phyloP scores from a whole-genome alignment of 2,888 invertebrate species.

The Hetaerina titia region DNA sequence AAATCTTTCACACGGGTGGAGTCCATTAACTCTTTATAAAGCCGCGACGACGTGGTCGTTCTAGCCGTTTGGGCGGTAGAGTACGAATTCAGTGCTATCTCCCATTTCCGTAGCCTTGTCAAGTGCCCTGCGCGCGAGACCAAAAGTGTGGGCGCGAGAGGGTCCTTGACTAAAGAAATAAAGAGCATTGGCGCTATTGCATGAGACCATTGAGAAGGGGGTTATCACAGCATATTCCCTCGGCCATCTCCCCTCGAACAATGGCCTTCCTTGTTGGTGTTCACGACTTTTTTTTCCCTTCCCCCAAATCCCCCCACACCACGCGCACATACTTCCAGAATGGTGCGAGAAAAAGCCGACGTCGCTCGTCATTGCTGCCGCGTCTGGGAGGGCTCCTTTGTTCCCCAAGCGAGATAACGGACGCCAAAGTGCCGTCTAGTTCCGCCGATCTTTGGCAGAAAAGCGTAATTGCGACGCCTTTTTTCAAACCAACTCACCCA shows the following conservation, averaged over 20 bases:
- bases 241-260: conserved; percentile 18
- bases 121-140: conserved; percentile 17
- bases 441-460: not conserved
- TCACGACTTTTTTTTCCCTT: conserved; percentile 5
- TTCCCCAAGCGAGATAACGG: conserved; percentile 34
- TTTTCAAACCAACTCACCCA: not conserved
- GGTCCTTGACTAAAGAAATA: conserved; percentile 34
- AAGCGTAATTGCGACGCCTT: not conserved
- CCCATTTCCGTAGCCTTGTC: conserved; percentile 47
- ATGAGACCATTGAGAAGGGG: conserved; percentile 34
- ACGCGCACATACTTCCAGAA: not conserved
- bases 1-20: not conserved
- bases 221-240: conserved; percentile 33
- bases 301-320: not conserved
- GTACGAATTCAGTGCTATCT: conserved; percentile 30
- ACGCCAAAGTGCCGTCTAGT: not conserved
- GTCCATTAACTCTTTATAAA: not conserved
- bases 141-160: conserved; percentile 48
- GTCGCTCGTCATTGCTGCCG: conserved; percentile 31
- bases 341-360: not conserved
- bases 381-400: not conserved
- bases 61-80: not conserved
- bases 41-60: not conserved
- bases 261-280: conserved; percentile 57
- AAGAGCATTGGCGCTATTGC: conserved; percentile 13